These are phyloP conservation scores for Pocota personata DNA, from an alignment of 2,888 invertebrate species.

Conservation along the genomic window DNA sequence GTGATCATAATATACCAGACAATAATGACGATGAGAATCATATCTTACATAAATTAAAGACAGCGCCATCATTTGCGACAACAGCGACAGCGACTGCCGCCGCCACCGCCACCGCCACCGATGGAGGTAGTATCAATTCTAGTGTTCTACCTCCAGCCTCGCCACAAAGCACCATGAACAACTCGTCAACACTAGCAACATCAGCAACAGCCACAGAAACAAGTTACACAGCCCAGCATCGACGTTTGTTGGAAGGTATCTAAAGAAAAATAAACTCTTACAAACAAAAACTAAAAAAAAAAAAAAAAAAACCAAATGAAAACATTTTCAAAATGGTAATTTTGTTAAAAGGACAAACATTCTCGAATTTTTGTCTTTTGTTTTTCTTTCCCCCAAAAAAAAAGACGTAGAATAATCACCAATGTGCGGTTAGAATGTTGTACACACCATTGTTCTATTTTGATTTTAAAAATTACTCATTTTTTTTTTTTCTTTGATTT, in stretches of 20 bases:
- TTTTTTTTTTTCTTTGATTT: slow-evolving; percentile 33
- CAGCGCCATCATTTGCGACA: slow-evolving; percentile 76
- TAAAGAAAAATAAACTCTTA: slow-evolving; percentile 75
- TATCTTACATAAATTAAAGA: slow-evolving; percentile 75
- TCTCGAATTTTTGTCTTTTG: slow-evolving; percentile 44
- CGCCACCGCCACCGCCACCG: slow-evolving; percentile 39
- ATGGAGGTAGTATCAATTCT: slow-evolving; percentile 54
- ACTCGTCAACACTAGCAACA: slow-evolving; percentile 69
- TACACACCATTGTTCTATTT: slow-evolving; percentile 45
- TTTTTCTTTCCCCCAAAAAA: slow-evolving; percentile 20
- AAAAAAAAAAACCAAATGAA: slow-evolving; percentile 75
- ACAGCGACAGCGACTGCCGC: slow-evolving; percentile 20
- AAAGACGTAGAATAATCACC: slow-evolving; percentile 29
- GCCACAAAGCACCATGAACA: slow-evolving; percentile 57
- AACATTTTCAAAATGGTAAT: slow-evolving; percentile 64
- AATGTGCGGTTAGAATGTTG: slow-evolving; percentile 65
- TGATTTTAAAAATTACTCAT: slow-evolving; percentile 44
- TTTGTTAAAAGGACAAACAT: slow-evolving; percentile 44
- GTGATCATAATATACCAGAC: slow-evolving; percentile 63
- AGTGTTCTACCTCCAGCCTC: slow-evolving; percentile 59
- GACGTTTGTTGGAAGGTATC: slow-evolving; percentile 83
- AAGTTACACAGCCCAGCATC: slow-evolving; percentile 81
- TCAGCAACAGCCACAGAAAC: slow-evolving; percentile 76
- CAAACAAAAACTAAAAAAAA: slow-evolving; percentile 73
- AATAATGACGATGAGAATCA: slow-evolving; percentile 74